A percentile compares a stretch with the other conserved stretches of the same genome.
Conservation (phyloP, 1,140 invertebrate genomes). For the Euura saliciscinereae region DNA sequence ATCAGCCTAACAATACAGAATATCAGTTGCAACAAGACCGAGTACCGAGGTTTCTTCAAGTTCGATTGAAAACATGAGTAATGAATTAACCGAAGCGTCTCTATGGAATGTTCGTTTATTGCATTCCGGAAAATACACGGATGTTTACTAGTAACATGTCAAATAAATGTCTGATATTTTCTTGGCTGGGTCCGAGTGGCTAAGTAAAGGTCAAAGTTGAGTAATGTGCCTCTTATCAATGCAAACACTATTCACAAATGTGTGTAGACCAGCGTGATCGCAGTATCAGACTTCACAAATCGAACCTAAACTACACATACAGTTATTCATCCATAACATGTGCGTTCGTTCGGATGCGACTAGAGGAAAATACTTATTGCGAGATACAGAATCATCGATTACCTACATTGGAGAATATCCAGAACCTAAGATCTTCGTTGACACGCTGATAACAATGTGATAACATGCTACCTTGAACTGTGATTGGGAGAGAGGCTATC, state of each 20-base stretch:
- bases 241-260: conserved; percentile 31
- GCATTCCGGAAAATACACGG: background rate
- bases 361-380: no score
- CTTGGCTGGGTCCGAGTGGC: conserved; percentile 32
- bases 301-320: background rate
- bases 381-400: background rate
- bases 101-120: background rate
- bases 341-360: background rate
- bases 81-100: no score
- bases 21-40: no score
- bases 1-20: no score
- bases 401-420: background rate
- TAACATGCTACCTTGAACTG: no score
- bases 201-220: conserved; percentile 51
- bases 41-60: no score
- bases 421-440: background rate
- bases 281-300: background rate
- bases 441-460: background rate
- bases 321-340: background rate
- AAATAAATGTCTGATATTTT: conserved; percentile 40
- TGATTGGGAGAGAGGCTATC: no score
- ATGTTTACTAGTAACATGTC: background rate
- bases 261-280: background rate
- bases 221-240: conserved; percentile 42
- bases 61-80: no score